phyloP scores from a whole-genome alignment of 2,797 vertebrate species.

The Loriculus beryllinus region DNA sequence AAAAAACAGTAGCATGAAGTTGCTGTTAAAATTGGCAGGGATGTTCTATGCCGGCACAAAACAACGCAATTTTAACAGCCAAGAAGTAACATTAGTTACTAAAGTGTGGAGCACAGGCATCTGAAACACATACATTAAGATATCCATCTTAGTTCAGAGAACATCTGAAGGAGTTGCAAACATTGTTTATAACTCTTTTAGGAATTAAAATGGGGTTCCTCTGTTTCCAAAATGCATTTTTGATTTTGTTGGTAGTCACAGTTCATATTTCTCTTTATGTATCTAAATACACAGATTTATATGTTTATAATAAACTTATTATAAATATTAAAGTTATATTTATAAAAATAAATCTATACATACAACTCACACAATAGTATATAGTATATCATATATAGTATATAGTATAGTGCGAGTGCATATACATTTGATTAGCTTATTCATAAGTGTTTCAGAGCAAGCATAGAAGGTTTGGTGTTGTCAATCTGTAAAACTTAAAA shows the following conservation, averaged over 20 bases:
- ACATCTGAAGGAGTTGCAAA: not conserved
- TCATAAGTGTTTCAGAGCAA: not conserved
- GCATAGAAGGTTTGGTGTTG: not conserved
- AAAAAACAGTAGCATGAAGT: not conserved
- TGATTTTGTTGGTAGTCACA: not conserved
- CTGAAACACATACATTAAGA: not conserved
- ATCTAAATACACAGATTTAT: not conserved
- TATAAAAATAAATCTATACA: not conserved
- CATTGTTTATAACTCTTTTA: not conserved
- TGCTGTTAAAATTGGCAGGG: not conserved
- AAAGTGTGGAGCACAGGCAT: not conserved
- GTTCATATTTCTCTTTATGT: not conserved
- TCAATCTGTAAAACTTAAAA: not conserved
- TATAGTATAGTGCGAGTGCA: not conserved
- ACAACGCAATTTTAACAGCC: not conserved
- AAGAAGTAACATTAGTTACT: not conserved
- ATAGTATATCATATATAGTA: too few species aligned
- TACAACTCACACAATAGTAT: not conserved
- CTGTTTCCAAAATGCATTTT: not conserved
- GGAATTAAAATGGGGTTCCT: not conserved
- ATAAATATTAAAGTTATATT: not conserved
- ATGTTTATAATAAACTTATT: not conserved
- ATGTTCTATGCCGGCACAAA: not conserved
- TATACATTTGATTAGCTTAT: not conserved
- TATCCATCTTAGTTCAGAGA: not conserved